Evolutionary conservation across 2,888 invertebrate genomes (phyloP).

Genomic region (Coenonympha glycerion): DNA sequence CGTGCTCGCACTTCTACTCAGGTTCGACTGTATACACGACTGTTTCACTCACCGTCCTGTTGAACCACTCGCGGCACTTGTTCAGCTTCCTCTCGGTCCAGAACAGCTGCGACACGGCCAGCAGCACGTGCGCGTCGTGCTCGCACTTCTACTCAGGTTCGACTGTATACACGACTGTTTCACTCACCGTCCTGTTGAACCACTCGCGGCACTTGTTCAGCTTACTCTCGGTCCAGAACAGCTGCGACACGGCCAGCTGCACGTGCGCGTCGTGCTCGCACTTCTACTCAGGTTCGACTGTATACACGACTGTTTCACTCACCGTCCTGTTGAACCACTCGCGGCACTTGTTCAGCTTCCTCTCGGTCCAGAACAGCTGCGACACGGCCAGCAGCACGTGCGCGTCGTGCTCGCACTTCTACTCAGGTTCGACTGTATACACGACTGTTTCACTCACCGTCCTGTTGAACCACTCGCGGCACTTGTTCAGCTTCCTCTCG

Average conservation of each 20-base stretch:
- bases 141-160: slow-evolving; percentile 99
- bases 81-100: slow-evolving; percentile 96
- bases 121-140: slow-evolving; percentile 95
- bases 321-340: slow-evolving; percentile 98
- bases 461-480: slow-evolving; percentile 98
- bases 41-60: slow-evolving; percentile 83
- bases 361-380: slow-evolving; percentile 97
- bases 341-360: slow-evolving; percentile 92
- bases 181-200: slow-evolving; percentile 91
- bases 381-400: slow-evolving; percentile 96
- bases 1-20: slow-evolving; percentile 99
- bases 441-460: slow-evolving; percentile 81
- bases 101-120: slow-evolving; percentile 97
- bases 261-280: slow-evolving; percentile 99
- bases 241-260: slow-evolving; percentile 93
- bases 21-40: no score
- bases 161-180: no score
- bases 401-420: slow-evolving; percentile 98
- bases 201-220: slow-evolving; percentile 95
- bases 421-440: no score
- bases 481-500: slow-evolving; percentile 93
- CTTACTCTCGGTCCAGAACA: slow-evolving; percentile 98
- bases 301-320: no score
- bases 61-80: slow-evolving; percentile 99
- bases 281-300: no score